A percentile compares a stretch with the other conserved stretches of the same genome.
These are phyloP conservation scores for Drosophila cardini DNA, from an alignment of 1,140 invertebrate species.

Conservation along the genomic window DNA sequence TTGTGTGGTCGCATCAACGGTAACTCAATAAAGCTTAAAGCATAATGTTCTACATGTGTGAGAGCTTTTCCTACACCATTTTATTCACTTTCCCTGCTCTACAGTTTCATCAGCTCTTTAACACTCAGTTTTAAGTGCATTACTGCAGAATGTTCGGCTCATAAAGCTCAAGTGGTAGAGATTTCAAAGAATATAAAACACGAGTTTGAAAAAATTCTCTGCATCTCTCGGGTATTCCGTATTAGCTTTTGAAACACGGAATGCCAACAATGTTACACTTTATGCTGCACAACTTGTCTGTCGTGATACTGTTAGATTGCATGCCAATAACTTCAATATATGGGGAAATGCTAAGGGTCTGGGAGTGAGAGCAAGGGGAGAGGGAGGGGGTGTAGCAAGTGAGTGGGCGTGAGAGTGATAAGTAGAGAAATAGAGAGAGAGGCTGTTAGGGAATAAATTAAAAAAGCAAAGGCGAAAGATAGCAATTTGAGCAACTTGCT, in stretches of 20 bases:
- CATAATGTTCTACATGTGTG: constrained; percentile 18
- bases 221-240: constrained; percentile 27
- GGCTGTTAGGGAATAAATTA: constrained; percentile 11
- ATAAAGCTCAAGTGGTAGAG: constrained; percentile 66
- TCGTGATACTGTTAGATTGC: constrained; percentile 66
- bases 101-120: constrained; percentile 68
- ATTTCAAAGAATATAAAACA: constrained; percentile 46
- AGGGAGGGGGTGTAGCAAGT: no score
- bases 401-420: no score
- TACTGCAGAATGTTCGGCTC: constrained; percentile 53
- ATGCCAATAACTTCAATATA: constrained; percentile 43
- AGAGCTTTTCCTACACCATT: constrained; percentile 1
- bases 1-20: constrained; percentile 46
- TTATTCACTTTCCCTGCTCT: background rate
- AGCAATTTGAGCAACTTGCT: background rate
- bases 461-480: background rate
- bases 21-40: constrained; percentile 61
- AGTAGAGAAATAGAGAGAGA: no score
- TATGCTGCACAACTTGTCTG: constrained; percentile 53
- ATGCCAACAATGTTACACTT: constrained; percentile 41
- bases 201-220: constrained; percentile 16
- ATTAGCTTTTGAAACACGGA: constrained; percentile 22
- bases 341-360: no score
- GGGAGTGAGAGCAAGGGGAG: no score
- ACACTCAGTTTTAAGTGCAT: constrained; percentile 76